These are phyloP conservation scores for Podotricha telesiphe DNA, from an alignment of 2,888 invertebrate species.

Conservation along the genomic window DNA sequence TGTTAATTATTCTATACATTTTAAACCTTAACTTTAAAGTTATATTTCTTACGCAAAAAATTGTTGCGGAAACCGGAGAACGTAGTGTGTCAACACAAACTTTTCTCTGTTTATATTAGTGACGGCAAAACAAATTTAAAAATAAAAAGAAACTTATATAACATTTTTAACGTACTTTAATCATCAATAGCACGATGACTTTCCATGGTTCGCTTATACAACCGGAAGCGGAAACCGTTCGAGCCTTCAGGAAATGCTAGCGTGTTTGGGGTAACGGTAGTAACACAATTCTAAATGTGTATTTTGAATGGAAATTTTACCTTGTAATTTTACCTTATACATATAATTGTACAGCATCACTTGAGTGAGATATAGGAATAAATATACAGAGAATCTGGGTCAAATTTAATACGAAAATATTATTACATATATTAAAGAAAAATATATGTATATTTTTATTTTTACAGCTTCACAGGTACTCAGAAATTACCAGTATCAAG, in stretches of 20 bases:
- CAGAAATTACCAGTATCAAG: too few species aligned
- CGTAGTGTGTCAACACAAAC: too few species aligned
- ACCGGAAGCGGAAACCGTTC: slow-evolving; percentile 78
- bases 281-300: slow-evolving; percentile 30
- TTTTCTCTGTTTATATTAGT: too few species aligned
- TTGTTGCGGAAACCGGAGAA: too few species aligned
- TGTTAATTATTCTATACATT: too few species aligned
- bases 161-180: slow-evolving; percentile 44
- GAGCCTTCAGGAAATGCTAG: slow-evolving; percentile 80
- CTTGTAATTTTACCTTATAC: neutral
- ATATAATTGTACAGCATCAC: slow-evolving; percentile 1
- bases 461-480: too few species aligned
- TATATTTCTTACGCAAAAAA: too few species aligned
- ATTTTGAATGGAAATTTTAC: slow-evolving; percentile 10
- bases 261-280: slow-evolving; percentile 62
- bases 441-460: too few species aligned
- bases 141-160: neutral
- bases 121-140: neutral
- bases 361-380: neutral
- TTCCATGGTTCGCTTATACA: slow-evolving; percentile 71
- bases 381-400: too few species aligned
- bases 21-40: too few species aligned
- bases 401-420: too few species aligned
- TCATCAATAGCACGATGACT: slow-evolving; percentile 50
- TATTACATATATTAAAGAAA: too few species aligned